Evolutionary conservation across 2,113 vertebrate genomes (phyloP), one percentile per base, ranked within the genome.

Genomic region (Pao palembangensis): DNA sequence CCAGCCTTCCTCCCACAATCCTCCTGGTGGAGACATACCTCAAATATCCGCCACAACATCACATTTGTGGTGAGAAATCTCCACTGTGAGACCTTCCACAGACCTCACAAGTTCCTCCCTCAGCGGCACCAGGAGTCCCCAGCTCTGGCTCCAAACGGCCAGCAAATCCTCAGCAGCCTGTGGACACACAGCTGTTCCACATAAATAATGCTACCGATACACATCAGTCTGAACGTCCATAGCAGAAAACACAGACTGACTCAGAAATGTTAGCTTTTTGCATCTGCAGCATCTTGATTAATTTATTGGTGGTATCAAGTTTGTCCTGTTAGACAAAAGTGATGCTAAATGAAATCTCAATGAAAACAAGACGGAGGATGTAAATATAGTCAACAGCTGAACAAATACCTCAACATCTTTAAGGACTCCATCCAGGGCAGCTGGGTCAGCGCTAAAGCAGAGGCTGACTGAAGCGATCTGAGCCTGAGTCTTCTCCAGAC

Each of bases 361-460:
- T 28, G 4, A 13, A 55, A 52, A 3, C 25, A 15, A 1, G n/a
- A 21, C 12, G 16, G 20, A 34, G 11, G 53, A 14, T 15, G 18
- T 6, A 34, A 34, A 6, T 34, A 34, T 8, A 34, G 31, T 34
- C 1, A 34, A 34, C 31, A 34, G 31, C 6, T 3, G 12, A 1
- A 20, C 12, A 16, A 18, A 25, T 88, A 96, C 96, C 96, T 95
- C 91, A 8, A 92, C 80, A 73, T 92, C 94, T 18, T 73, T 84
- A 0, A 89, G 93, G 75, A 93, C 63, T 15, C 85, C 77, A 1
- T 76, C 76, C 2, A 95, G 81, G 3, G 92, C 88, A 0, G 74
- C 66, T 0, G 90, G 93, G 55, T 95, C 93, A 0, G 95, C 71
- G 67, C 88, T 93, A 93, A 91, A 51, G 89, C 86, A 1, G 92